Base-by-base conservation (phyloP, 2,888 invertebrate species). In the Nomada flava region DNA sequence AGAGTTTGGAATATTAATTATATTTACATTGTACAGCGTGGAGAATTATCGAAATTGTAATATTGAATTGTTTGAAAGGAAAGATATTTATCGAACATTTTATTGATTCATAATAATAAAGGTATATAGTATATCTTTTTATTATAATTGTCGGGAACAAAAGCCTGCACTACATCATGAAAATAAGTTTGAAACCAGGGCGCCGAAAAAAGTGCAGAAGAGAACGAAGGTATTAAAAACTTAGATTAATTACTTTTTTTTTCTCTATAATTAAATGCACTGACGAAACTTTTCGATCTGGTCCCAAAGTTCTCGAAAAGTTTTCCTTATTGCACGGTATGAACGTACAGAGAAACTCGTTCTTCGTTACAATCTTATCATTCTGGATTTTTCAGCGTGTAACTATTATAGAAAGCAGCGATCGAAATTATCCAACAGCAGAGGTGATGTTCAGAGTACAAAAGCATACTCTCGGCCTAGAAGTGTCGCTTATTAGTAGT, bases 401-500 rank as follows among this genome's bases (percentile, higher is more conserved):
- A 23, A n/a, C 4, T 10, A n/a, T 44, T 29, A 18, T 26, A 26
- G 26, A 20, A 36, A 20, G 5, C 55, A 15, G 42, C 42, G 36
- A 36, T 36, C 36, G 55, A 44, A 57, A 63, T 29, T 59, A 44
- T 5, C n/a, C 52, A 3, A n/a, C 62, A 26, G 20, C 62, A 44
- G 68, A 57, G 69, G 23, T 62, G 69, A n/a, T 50, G 65, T 60
- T 42, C 65, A 47, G 68, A 20, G 84, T 36, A 7, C 71, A 72
- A 70, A 44, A 47, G 52, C 36, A 62, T 36, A 78, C 74, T 64
- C 70, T 64, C 70, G 67, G 68, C 36, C 68, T 53, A 80, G 63
- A 82, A 83, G 82, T 76, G 76, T 65, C 65, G 73, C 63, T 68
- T 79, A 87, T 85, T 83, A 87, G 76, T 68, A 53, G 72, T 68